Conservation (phyloP, 2,888 invertebrate species). For the Amblyteles armatorius region DNA sequence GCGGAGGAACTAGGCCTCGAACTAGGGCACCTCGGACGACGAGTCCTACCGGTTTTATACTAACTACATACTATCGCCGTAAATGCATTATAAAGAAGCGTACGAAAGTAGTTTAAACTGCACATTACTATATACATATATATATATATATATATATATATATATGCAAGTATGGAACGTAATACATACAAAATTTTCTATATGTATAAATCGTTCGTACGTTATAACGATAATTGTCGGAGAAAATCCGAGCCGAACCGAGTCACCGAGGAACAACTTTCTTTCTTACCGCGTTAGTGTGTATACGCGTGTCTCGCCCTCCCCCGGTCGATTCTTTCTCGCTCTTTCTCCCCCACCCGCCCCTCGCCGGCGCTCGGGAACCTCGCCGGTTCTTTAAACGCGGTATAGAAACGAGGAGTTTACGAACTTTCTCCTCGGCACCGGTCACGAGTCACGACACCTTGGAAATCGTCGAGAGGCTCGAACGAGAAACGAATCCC, state of each 20-base stretch:
- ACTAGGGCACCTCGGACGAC: slow-evolving; percentile 63
- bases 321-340: slow-evolving; percentile 22
- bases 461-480: slow-evolving; percentile 68
- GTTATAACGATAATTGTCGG: slow-evolving; percentile 51
- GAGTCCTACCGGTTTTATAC: slow-evolving; percentile 48
- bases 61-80: background rate
- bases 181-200: slow-evolving; percentile 4
- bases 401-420: slow-evolving; percentile 69
- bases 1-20: slow-evolving; percentile 68
- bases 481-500: background rate
- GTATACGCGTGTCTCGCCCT: slow-evolving; percentile 12
- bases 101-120: slow-evolving; percentile 24
- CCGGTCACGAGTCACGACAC: slow-evolving; percentile 69
- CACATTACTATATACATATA: slow-evolving; percentile 25
- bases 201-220: slow-evolving; percentile 11
- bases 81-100: background rate
- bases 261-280: slow-evolving; percentile 67
- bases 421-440: slow-evolving; percentile 76
- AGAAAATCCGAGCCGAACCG: slow-evolving; percentile 62
- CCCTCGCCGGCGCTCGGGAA: background rate
- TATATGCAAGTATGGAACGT: background rate
- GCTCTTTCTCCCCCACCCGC: slow-evolving; percentile 26
- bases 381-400: slow-evolving; percentile 38
- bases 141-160: too few species aligned
- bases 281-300: slow-evolving; percentile 63